phyloP scores from a whole-genome alignment of 2,113 vertebrate genomes.

The Limnothrissa miodon region DNA sequence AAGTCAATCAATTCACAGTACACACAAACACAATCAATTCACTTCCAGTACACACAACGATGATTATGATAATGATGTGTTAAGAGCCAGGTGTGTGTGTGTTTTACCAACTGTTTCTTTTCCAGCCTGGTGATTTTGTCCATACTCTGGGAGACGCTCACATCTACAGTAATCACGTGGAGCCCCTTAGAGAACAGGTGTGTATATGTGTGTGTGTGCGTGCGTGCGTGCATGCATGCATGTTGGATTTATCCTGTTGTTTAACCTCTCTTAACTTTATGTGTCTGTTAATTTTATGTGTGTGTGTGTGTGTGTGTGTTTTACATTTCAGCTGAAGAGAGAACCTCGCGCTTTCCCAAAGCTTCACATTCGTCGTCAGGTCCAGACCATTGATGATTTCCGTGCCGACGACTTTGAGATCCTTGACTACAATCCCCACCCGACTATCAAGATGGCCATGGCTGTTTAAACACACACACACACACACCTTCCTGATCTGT shows the following conservation, averaged over 20 bases:
- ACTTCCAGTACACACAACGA: constrained; percentile 31
- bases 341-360: constrained; percentile 90
- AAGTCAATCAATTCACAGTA: no score
- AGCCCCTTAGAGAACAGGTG: constrained; percentile 89
- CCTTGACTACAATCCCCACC: constrained; percentile 87
- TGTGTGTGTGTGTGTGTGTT: constrained; percentile 34
- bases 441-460: constrained; percentile 96
- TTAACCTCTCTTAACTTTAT: background rate
- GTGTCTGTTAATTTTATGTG: background rate
- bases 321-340: constrained; percentile 91
- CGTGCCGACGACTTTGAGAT: constrained; percentile 87
- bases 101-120: background rate
- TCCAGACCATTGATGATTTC: constrained; percentile 85
- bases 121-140: constrained; percentile 90
- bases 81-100: background rate
- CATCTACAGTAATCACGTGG: constrained; percentile 89
- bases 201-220: no score
- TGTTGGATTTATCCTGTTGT: background rate
- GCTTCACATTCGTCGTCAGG: constrained; percentile 83
- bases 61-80: no score
- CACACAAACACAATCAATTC: constrained; percentile 38
- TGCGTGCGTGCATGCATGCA: background rate
- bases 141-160: constrained; percentile 96
- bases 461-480: constrained; percentile 71
- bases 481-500: background rate